Evolutionary conservation across 2,113 vertebrate species (phyloP), one percentile per base, ranked within the genome.

Genomic region (Strix uralensis): DNA sequence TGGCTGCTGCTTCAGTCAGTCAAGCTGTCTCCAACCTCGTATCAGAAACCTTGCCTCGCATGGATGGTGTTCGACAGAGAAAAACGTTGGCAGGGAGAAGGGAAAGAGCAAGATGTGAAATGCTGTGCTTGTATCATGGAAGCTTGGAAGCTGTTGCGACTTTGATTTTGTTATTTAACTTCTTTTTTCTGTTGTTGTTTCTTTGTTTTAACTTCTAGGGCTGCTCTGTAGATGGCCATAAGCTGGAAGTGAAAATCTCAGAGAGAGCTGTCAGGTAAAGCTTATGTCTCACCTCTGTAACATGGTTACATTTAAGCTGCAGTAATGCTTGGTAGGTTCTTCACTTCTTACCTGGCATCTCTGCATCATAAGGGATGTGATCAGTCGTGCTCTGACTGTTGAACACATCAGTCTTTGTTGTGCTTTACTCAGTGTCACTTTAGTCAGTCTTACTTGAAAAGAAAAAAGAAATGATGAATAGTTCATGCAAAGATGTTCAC

Each of bases 181-280:
- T 17, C 11, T 4, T 6, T 18, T 32, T 30, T 8, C 8, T 7
- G 4, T 21, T 77, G 38, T 66, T 77, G 13, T 86, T 91, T 11
- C 34, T 51, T 40, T 74, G 8, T 65, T 89, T 94, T 46, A 4
- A 36, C 71, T 85, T 32, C 4, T 66, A 99, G 99, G 98, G 98
- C 94, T 99, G 98, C 58, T 70, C 75, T 17, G 97, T 99, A 70
- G 99, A 99, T 7, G 98, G 97, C 78, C 99, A 99, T 89, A 98
- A 98, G 77, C 96, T 99, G 93, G 99, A 99, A 89, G 96, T 99
- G 87, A 99, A 99, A 96, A 98, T 99, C 90, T 99, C 99, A 0
- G 99, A 99, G 88, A 98, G 98, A 95, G 99, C 98, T 88, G 90
- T 98, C 61, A 99, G 97, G 99, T 99, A 96, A 98, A 98, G 97